phyloP scores from a whole-genome alignment of 1,140 invertebrate species.

The Ostrea edulis region DNA sequence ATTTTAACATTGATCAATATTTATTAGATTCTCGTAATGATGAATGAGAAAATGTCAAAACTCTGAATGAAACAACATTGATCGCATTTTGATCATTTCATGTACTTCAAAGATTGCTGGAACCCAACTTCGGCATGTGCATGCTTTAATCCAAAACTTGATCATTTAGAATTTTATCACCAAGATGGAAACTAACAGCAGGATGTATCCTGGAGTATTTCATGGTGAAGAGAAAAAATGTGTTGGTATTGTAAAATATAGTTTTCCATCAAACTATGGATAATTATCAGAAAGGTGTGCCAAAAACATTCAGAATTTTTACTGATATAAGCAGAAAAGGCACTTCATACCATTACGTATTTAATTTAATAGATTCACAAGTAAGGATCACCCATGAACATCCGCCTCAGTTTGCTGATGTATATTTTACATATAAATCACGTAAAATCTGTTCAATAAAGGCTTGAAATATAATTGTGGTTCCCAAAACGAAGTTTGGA shows the following conservation, averaged over 20 bases:
- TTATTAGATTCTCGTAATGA: background rate
- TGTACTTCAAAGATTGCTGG: background rate
- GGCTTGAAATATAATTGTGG: too few species aligned
- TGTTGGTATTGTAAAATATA: background rate
- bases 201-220: constrained; percentile 17
- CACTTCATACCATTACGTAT: background rate
- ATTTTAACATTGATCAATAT: background rate
- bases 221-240: constrained; percentile 7
- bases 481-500: too few species aligned
- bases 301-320: background rate
- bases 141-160: background rate
- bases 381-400: background rate
- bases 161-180: constrained; percentile 20
- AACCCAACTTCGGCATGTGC: background rate
- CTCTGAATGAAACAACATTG: background rate
- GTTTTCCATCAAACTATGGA: background rate
- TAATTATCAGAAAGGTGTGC: background rate
- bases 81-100: background rate
- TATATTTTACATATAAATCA: too few species aligned
- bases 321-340: background rate
- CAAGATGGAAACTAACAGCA: background rate
- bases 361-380: too few species aligned
- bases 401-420: background rate
- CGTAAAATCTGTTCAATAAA: too few species aligned
- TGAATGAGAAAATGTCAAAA: background rate